Percentiles rank a stretch among this genome's conserved stretches.
Conservation (phyloP, 2,113 vertebrate genomes). For the Eleginops maclovinus region DNA sequence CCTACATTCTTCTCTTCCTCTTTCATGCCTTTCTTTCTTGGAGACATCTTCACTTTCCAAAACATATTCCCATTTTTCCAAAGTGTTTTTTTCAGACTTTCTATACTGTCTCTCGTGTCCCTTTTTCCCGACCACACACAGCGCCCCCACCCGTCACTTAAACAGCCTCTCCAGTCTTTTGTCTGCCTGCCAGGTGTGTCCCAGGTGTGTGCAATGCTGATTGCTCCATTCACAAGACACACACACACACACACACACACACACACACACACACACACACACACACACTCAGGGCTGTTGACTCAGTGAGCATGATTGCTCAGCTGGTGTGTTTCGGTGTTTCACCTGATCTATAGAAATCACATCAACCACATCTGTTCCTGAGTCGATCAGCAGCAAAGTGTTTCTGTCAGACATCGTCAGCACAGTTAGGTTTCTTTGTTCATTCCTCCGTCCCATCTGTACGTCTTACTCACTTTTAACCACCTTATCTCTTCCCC, state of each 20-base stretch:
- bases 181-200: slow-evolving; percentile 48
- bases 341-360: not conserved
- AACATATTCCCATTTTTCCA: not conserved
- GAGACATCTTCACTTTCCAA: not conserved
- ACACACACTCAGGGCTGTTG: not conserved
- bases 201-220: slow-evolving; percentile 32
- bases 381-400: too few species aligned
- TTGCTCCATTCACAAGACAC: slow-evolving; percentile 17
- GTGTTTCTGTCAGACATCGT: not conserved
- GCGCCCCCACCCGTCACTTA: accelerated
- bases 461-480: not conserved
- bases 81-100: not conserved
- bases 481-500: not conserved
- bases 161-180: slow-evolving; percentile 50
- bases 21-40: not conserved
- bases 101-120: not conserved
- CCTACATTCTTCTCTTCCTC: not conserved
- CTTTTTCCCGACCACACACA: not conserved
- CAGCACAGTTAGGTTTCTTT: not conserved
- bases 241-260: not conserved
- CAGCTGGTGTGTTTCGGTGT: not conserved
- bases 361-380: not conserved
- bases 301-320: not conserved
- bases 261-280: slow-evolving; percentile 2
- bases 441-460: not conserved